Evolutionary conservation across 2,797 vertebrate genomes (phyloP).

Genomic region (Epinephelus awoara): DNA sequence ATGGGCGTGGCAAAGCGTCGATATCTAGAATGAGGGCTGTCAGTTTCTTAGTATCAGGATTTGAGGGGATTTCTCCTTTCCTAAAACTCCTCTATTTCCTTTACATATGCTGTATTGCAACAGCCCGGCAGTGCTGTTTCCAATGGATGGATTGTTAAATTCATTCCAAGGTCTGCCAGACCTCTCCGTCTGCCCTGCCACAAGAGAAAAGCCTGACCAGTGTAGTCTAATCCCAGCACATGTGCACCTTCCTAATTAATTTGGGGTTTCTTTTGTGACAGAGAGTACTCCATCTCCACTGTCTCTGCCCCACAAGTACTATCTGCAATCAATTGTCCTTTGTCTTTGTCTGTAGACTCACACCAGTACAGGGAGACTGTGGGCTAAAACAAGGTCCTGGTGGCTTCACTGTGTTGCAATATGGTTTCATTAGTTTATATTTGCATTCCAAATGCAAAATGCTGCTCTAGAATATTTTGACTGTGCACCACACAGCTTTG

Average conservation of each 20-base stretch:
- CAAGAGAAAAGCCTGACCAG: background rate
- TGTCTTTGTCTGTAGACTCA: background rate
- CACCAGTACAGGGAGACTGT: background rate
- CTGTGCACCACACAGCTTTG: background rate
- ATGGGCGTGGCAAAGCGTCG: too few relatives aligned
- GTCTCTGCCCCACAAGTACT: background rate
- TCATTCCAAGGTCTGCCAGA: background rate
- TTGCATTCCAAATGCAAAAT: background rate
- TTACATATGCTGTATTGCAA: background rate
- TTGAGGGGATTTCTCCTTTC: background rate
- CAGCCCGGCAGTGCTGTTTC: background rate
- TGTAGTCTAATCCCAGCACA: background rate
- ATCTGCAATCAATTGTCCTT: background rate
- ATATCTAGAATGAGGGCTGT: too few relatives aligned
- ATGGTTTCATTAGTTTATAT: background rate
- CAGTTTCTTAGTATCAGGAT: too few relatives aligned
- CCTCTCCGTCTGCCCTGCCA: background rate
- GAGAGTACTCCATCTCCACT: background rate
- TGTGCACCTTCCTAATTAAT: background rate
- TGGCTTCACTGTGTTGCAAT: background rate
- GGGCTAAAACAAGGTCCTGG: background rate
- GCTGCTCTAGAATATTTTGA: background rate
- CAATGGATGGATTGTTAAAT: background rate
- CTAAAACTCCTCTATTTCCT: background rate
- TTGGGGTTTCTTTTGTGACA: background rate